Evolutionary conservation across 2,888 invertebrate species (phyloP), one percentile per base, ranked within the genome.

Genomic region (Galerucella pusilla): DNA sequence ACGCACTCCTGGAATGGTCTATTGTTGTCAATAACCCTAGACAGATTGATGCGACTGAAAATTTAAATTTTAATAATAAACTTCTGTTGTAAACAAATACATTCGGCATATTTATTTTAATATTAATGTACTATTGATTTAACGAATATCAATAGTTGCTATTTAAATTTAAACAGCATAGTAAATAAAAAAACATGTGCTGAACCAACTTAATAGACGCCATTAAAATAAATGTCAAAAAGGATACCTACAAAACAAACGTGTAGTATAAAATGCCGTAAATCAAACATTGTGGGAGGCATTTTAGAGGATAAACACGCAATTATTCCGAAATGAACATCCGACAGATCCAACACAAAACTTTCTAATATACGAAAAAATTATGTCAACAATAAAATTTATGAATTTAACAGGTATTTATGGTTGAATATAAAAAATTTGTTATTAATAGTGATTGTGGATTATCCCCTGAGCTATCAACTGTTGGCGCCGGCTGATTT

Each of bases 261-360:
- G 11, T 49, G 14, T 49, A 42, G 35, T 9, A 42, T 7, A 42
- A 42, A 49, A 3, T 49, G 49, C 14, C 14, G n/a, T 54, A 54
- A 54, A 54, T 54, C 54, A 54, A 54, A 54, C 16, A 14, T n/a
- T 54, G 54, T 54, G 54, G 54, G 54, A 54, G 54, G 49, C 49
- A 14, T 12, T 49, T 49, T 12, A 49, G 49, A 49, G 49, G 14
- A 49, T 49, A 14, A 49, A 42, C 35, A 46, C 10, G 10, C 46
- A 49, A 49, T 49, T 11, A 46, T 46, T 52, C n/a, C 6, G n/a
- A 52, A 52, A 14, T n/a, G 54, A 54, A 54, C 54, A 54, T 54
- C 54, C 54, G 54, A 54, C 54, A 12, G 14, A 14, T 49, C 11
- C 2, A 49, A 49, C 11, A 54, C 14, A 54, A 54, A 54, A 54